A percentile compares a stretch with the other conserved stretches of the same genome.
Evolutionary conservation across 2,888 invertebrate species (phyloP).

Genomic region (Stegana nigrithorax): DNA sequence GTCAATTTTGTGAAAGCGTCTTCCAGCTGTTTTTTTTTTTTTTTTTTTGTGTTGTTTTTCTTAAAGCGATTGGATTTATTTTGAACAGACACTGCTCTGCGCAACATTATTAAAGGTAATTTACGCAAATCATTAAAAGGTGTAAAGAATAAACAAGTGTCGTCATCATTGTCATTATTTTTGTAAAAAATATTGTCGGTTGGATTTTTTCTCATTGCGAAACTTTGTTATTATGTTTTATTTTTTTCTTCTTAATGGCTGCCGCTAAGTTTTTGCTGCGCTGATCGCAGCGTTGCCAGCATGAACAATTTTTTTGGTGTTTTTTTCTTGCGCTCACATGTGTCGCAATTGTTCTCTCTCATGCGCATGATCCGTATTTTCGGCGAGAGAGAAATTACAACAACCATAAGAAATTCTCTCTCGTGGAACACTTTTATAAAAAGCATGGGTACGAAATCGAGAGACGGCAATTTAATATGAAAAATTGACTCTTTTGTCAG

Average conservation of each 20-base stretch:
- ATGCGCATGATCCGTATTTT: background rate
- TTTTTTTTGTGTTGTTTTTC: background rate
- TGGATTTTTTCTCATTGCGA: slow-evolving; percentile 6
- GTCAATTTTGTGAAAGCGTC: background rate
- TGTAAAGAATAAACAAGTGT: background rate
- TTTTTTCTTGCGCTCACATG: background rate
- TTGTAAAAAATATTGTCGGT: background rate
- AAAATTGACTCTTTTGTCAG: too few species aligned
- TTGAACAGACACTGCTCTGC: background rate
- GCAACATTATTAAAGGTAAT: background rate
- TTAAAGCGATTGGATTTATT: background rate
- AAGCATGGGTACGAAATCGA: too few species aligned
- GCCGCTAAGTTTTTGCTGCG: slow-evolving; percentile 7
- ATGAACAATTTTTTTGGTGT: background rate
- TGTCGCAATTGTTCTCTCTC: background rate
- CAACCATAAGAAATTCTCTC: too few species aligned
- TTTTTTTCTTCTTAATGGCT: slow-evolving; percentile 9
- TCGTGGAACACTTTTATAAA: too few species aligned
- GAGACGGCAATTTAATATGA: too few species aligned
- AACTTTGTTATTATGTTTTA: background rate
- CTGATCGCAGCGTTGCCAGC: background rate
- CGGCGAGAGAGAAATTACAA: too few species aligned
- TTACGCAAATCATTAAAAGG: background rate
- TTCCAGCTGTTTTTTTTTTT: slow-evolving; percentile 2
- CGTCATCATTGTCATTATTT: slow-evolving; percentile 5